Conservation (phyloP, 2,113 vertebrate genomes). For the Lasiurus borealis region DNA sequence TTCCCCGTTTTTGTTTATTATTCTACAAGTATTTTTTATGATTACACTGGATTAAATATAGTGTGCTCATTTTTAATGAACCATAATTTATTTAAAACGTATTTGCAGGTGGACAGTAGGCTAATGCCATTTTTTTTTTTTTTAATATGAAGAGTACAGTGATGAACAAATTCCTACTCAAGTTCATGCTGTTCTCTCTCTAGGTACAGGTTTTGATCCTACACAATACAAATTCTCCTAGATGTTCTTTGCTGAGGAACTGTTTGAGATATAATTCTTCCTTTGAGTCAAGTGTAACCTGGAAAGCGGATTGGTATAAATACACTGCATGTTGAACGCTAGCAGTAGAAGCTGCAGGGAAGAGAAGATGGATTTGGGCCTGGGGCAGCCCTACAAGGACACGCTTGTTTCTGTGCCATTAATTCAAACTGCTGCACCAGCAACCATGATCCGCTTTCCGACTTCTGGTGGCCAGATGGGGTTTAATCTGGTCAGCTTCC, state of each 20-base stretch:
- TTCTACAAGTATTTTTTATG: constrained; percentile 40
- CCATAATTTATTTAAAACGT: constrained; percentile 18
- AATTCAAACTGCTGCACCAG: not conserved
- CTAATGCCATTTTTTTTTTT: not conserved
- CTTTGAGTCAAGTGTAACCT: not conserved
- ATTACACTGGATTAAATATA: not conserved
- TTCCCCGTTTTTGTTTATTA: not conserved
- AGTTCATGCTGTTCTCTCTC: not conserved
- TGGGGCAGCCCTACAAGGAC: not conserved
- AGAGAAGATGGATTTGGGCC: not conserved
- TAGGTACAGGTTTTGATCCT: not conserved
- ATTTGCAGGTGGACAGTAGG: not conserved
- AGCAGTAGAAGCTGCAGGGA: not conserved
- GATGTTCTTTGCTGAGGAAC: not conserved
- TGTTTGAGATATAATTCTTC: not conserved
- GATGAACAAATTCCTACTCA: not conserved
- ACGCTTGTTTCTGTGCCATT: not conserved
- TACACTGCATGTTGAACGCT: not conserved
- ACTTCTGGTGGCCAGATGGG: not conserved
- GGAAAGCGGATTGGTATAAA: not conserved
- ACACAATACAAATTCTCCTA: not conserved
- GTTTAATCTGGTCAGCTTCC: not conserved
- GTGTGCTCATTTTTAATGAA: not conserved
- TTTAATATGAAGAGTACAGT: not conserved
- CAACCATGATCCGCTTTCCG: not conserved